Conservation (phyloP, 2,888 invertebrate genomes). For the Brenthis daphne region DNA sequence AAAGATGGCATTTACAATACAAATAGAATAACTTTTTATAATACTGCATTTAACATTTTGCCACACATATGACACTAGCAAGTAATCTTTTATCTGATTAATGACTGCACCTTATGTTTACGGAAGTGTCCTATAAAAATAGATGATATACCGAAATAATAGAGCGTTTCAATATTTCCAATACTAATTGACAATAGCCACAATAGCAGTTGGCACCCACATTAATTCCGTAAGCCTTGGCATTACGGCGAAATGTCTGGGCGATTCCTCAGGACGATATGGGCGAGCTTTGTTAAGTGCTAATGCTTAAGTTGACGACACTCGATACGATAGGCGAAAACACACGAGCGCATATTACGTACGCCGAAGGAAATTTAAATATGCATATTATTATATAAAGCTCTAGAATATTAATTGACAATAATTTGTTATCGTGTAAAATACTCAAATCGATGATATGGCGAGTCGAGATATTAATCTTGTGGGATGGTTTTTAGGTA, state of each 20-base stretch:
- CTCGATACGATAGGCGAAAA: conserved; percentile 55
- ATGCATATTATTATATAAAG: background rate
- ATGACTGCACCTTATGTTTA: conserved; percentile 29
- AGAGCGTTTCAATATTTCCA: conserved; percentile 55
- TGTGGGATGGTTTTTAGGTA: conserved; percentile 29
- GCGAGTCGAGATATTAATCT: conserved; percentile 21
- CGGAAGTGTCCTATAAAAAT: conserved; percentile 32
- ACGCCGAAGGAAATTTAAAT: background rate
- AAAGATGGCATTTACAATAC: conserved; percentile 17
- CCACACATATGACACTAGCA: conserved; percentile 27
- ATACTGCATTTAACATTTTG: conserved; percentile 19
- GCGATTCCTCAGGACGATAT: conserved; percentile 73
- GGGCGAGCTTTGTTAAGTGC: conserved; percentile 60
- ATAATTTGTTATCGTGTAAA: conserved; percentile 23
- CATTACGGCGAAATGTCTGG: conserved; percentile 63
- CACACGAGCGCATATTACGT: conserved; percentile 32
- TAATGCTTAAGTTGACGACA: conserved; percentile 57
- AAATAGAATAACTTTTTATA: conserved; percentile 12
- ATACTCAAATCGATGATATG: conserved; percentile 29
- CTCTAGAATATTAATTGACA: conserved; percentile 1
- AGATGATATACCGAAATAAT: conserved; percentile 42
- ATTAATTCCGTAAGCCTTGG: conserved; percentile 65
- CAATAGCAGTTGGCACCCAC: conserved; percentile 66
- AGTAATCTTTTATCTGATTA: conserved; percentile 33
- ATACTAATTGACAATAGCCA: conserved; percentile 66